Percentiles rank a stretch among this genome's conserved stretches.
phyloP scores from a whole-genome alignment of 1,140 invertebrate genomes.

The Apocrypta bakeri region DNA sequence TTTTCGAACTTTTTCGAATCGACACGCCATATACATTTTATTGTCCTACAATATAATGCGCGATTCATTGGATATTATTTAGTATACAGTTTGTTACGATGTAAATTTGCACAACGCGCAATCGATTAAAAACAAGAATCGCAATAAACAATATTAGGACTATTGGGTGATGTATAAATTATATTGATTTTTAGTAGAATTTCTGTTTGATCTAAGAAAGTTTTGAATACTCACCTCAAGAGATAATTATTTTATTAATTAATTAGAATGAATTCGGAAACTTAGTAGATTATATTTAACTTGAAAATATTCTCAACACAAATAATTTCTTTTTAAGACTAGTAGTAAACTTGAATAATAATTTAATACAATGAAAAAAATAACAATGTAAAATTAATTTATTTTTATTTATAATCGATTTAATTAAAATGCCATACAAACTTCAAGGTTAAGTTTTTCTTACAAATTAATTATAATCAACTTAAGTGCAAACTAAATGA shows the following conservation, averaged over 20 bases:
- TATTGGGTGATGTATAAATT: not conserved
- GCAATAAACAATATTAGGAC: not conserved
- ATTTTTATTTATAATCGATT: conserved; percentile 18
- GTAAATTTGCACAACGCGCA: too few relatives aligned
- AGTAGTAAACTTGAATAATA: not conserved
- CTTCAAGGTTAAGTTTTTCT: not conserved
- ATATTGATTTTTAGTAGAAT: not conserved
- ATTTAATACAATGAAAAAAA: conserved; percentile 15
- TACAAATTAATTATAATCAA: conserved; percentile 29
- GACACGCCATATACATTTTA: not conserved
- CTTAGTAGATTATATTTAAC: too few relatives aligned
- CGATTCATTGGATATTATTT: too few relatives aligned
- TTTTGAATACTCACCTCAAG: conserved; percentile 12
- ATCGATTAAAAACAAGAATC: too few relatives aligned
- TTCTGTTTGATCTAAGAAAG: not conserved
- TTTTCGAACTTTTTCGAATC: not conserved
- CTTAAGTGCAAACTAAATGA: not conserved
- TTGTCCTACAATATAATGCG: too few relatives aligned
- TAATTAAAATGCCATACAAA: conserved; percentile 15
- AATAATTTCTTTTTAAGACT: not conserved
- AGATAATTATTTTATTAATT: not conserved
- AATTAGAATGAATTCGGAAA: not conserved
- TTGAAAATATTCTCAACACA: not conserved
- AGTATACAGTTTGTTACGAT: too few relatives aligned
- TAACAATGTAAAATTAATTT: conserved; percentile 18